Percentiles rank a stretch among this genome's conserved stretches.
Evolutionary conservation across 2,113 vertebrate species (phyloP).

Genomic region (Poeciliopsis turrubarensis): DNA sequence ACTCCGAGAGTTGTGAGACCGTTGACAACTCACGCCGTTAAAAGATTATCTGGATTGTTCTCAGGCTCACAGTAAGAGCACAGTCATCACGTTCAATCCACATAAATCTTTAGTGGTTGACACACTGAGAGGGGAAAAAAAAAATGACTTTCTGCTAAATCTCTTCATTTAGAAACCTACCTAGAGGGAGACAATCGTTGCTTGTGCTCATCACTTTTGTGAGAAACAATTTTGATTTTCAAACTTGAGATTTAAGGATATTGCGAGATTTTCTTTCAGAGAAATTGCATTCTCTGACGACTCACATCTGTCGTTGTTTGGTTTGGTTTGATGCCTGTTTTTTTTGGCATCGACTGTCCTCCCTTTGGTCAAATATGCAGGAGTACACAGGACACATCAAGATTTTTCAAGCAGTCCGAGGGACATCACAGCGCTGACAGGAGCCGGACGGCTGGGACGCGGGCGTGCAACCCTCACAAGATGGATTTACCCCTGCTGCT

Average conservation of each 20-base stretch:
- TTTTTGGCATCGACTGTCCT: not conserved
- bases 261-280: not conserved
- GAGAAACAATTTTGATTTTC: not conserved
- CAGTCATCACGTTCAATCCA: slow-evolving; percentile 43
- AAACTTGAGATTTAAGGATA: not conserved
- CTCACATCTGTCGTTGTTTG: not conserved
- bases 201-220: not conserved
- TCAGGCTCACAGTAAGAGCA: slow-evolving; percentile 49
- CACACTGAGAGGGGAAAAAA: not conserved
- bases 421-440: slow-evolving; percentile 24
- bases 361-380: not conserved
- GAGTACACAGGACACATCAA: slow-evolving; percentile 20
- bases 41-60: slow-evolving; percentile 67
- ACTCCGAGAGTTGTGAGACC: slow-evolving; percentile 54
- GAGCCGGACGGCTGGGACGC: slow-evolving; percentile 26
- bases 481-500: slow-evolving; percentile 62
- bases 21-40: slow-evolving; percentile 59
- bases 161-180: not conserved
- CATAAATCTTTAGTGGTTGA: slow-evolving; percentile 52
- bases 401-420: slow-evolving; percentile 13
- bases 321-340: not conserved
- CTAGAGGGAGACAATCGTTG: not conserved
- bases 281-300: not conserved
- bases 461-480: slow-evolving; percentile 66
- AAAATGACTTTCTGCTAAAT: not conserved